These are phyloP conservation scores for Illadopsis cleaveri DNA, from an alignment of 2,113 vertebrate species.

Conservation along the genomic window DNA sequence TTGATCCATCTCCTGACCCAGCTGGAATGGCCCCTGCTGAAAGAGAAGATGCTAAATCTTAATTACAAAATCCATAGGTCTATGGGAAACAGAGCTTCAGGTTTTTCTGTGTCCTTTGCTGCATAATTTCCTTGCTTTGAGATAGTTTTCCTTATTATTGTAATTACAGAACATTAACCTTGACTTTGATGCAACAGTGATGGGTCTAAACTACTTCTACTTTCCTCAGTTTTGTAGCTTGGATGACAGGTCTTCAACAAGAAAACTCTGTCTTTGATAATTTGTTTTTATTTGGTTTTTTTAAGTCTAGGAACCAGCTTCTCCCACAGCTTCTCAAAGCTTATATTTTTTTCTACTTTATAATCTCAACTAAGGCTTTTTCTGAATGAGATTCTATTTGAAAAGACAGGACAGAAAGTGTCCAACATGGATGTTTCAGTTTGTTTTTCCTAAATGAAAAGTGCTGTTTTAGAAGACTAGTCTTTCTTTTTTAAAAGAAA, in stretches of 20 bases:
- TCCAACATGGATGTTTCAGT: not conserved
- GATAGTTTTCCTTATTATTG: not conserved
- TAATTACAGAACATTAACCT: not conserved
- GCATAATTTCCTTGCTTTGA: not conserved
- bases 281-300: not conserved
- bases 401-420: not conserved
- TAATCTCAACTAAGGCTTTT: not conserved
- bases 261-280: not conserved
- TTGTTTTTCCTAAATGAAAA: not conserved
- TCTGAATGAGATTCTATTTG: not conserved
- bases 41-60: not conserved
- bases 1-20: not conserved
- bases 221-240: not conserved
- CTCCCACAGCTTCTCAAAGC: not conserved
- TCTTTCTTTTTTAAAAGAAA: not conserved
- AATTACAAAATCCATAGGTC: not conserved
- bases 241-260: not conserved
- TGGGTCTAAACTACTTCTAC: not conserved
- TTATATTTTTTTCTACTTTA: not conserved
- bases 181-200: not conserved
- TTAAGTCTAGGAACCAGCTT: not conserved
- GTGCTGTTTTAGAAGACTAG: not conserved
- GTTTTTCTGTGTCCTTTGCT: not conserved
- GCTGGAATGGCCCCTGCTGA: not conserved
- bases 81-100: not conserved